phyloP scores from a whole-genome alignment of 2,888 invertebrate species.

The Pyralis farinalis region DNA sequence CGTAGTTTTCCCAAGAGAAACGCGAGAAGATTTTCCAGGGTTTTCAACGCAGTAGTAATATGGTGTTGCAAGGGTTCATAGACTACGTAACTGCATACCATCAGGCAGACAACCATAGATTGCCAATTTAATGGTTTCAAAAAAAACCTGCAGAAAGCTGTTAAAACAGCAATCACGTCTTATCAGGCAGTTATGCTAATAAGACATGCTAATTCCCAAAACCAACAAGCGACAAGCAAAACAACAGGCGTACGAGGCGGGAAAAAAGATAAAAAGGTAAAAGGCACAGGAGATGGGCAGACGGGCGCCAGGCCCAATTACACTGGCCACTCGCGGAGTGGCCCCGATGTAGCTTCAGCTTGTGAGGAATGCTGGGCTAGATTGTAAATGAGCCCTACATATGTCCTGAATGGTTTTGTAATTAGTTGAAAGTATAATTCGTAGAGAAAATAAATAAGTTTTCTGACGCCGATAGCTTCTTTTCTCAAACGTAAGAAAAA shows the following conservation, averaged over 20 bases:
- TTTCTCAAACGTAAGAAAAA: too few relatives aligned
- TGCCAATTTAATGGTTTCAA: too few relatives aligned
- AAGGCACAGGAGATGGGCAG: conserved; percentile 36
- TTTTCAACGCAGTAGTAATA: too few relatives aligned
- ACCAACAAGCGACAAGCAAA: conserved; percentile 68
- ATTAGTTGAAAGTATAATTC: too few relatives aligned
- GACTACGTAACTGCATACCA: too few relatives aligned
- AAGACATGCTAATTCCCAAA: conserved; percentile 81
- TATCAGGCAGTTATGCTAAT: conserved; percentile 77
- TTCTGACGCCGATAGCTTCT: too few relatives aligned
- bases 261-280: conserved; percentile 57
- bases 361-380: neutral
- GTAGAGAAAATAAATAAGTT: too few relatives aligned
- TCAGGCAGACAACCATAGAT: too few relatives aligned
- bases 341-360: conserved; percentile 18
- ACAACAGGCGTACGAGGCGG: conserved; percentile 43
- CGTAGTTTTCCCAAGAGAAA: too few relatives aligned
- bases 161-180: conserved; percentile 69
- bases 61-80: too few relatives aligned
- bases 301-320: conserved; percentile 78
- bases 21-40: too few relatives aligned
- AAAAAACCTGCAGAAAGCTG: conserved; percentile 36
- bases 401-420: too few relatives aligned
- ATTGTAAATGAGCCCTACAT: neutral
- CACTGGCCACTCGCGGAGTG: conserved; percentile 33